A percentile compares a stretch with the other conserved stretches of the same genome.
These are phyloP conservation scores for Nesidiocoris tenuis DNA, from an alignment of 2,888 invertebrate species.

Conservation along the genomic window DNA sequence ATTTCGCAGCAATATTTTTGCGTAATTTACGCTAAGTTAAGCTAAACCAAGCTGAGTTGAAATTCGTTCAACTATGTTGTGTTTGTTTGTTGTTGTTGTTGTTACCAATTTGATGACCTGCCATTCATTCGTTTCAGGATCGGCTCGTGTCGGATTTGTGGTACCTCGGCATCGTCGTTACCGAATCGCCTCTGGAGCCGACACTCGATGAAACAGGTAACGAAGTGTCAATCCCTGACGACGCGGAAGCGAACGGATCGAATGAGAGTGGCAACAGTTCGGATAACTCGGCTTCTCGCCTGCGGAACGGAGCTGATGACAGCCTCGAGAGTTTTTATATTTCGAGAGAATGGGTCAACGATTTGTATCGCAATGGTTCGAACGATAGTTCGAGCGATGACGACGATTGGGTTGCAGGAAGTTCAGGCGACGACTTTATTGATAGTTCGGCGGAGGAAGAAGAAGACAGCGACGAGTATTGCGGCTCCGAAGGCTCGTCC, in stretches of 20 bases:
- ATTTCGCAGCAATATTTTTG: too few relatives aligned
- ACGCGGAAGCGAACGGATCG: neutral
- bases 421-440: too few relatives aligned
- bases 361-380: neutral
- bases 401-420: neutral
- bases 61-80: too few relatives aligned
- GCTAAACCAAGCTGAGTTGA: too few relatives aligned
- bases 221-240: neutral
- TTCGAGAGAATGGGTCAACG: neutral
- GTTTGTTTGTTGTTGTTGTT: too few relatives aligned
- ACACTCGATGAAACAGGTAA: neutral
- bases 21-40: too few relatives aligned
- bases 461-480: too few relatives aligned
- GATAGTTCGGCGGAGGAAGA: too few relatives aligned
- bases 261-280: neutral
- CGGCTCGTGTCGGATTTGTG: constrained; percentile 70
- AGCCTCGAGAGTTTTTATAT: neutral
- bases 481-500: too few relatives aligned
- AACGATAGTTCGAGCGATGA: neutral
- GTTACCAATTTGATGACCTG: too few relatives aligned
- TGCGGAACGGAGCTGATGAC: neutral
- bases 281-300: neutral
- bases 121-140: too few relatives aligned
- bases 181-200: constrained; percentile 62
- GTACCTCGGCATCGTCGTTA: constrained; percentile 78